These are phyloP conservation scores for Clarias platycephalus DNA, from an alignment of 2,797 vertebrate species.

Conservation along the genomic window DNA sequence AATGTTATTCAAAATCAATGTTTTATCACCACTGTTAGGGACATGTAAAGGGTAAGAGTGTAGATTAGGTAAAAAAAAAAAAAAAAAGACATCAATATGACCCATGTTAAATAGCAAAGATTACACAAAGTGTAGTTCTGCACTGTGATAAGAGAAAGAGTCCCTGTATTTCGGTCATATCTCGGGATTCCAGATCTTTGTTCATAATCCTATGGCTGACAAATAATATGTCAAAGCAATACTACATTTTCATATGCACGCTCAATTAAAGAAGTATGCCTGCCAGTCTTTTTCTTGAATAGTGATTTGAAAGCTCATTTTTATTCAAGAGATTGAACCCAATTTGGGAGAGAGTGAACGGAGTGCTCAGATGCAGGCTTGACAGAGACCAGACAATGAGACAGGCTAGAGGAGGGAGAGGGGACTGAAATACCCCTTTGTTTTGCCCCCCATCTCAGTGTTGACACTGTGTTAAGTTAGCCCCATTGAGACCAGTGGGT, in stretches of 20 bases:
- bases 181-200: neutral
- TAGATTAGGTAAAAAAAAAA: neutral
- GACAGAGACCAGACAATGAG: slow-evolving; percentile 52
- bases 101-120: neutral
- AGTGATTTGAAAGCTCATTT: slow-evolving; percentile 35
- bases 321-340: slow-evolving; percentile 35
- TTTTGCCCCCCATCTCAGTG: slow-evolving; percentile 51
- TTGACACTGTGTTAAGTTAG: slow-evolving; percentile 63
- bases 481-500: slow-evolving; percentile 70
- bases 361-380: slow-evolving; percentile 41
- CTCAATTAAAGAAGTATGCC: slow-evolving; percentile 39
- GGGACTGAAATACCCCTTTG: slow-evolving; percentile 45
- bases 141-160: neutral
- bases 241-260: neutral
- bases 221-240: neutral
- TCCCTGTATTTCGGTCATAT: neutral
- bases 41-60: neutral
- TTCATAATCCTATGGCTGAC: slow-evolving; percentile 25
- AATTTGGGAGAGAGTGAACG: slow-evolving; percentile 27
- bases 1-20: neutral
- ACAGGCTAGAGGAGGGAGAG: slow-evolving; percentile 30
- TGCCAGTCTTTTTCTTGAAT: slow-evolving; percentile 35
- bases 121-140: neutral
- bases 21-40: neutral
- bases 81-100: neutral